Conservation (phyloP, 2,888 invertebrate genomes). For the Saturnia japonica region DNA sequence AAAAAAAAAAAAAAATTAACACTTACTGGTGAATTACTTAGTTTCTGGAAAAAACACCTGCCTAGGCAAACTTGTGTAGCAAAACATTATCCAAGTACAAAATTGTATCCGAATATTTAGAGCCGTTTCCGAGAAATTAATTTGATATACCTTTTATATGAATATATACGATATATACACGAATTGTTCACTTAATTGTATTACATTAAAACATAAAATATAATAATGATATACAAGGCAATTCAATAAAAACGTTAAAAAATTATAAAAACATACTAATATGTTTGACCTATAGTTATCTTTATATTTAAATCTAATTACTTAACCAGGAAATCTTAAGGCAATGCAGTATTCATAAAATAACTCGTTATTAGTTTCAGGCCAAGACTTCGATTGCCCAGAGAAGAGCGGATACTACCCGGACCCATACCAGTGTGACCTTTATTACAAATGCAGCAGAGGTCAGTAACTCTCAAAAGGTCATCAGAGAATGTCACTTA, state of each 20-base stretch:
- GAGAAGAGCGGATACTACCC: conserved; percentile 88
- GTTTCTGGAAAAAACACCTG: no score
- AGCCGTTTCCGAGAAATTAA: no score
- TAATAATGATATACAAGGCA: not conserved
- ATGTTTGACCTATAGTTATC: not conserved
- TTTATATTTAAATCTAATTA: not conserved
- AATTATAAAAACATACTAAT: not conserved
- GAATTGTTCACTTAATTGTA: no score
- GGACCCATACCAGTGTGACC: conserved; percentile 89
- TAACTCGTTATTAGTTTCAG: conserved; percentile 59
- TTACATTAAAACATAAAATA: not conserved
- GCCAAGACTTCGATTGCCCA: conserved; percentile 85
- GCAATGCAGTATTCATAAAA: conserved; percentile 1
- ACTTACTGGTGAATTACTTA: no score
- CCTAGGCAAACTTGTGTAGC: no score
- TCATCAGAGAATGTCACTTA: conserved; percentile 31
- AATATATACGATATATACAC: no score
- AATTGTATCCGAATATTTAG: no score
- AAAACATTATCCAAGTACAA: no score
- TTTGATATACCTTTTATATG: no score
- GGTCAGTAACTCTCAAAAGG: conserved; percentile 74
- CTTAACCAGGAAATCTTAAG: not conserved
- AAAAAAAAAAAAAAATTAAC: no score
- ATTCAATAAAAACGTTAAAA: not conserved
- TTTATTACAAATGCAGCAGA: conserved; percentile 88